Conservation (phyloP, 2,113 vertebrate species). For the Solea solea region DNA sequence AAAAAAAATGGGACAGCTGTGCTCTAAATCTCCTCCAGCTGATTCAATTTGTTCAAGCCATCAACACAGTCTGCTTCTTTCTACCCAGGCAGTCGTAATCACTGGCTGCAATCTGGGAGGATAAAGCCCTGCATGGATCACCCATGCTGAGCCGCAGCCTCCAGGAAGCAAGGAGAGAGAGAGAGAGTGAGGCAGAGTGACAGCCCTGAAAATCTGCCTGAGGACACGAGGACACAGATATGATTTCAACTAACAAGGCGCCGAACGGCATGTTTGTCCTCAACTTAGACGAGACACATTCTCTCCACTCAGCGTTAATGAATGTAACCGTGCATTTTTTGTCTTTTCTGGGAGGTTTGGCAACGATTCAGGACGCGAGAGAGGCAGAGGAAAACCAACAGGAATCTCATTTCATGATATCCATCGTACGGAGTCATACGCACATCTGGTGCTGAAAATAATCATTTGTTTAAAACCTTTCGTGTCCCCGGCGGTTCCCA, state of each 20-base stretch:
- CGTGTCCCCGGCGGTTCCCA: too few species aligned
- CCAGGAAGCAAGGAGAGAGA: conserved; percentile 40
- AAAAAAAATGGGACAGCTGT: conserved; percentile 76
- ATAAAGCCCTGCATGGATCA: conserved; percentile 73
- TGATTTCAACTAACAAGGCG: conserved; percentile 26
- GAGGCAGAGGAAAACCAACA: conserved; percentile 3
- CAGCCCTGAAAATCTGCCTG: conserved; percentile 11
- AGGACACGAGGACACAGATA: conserved; percentile 28
- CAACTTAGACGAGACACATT: background rate
- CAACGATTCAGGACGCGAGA: background rate
- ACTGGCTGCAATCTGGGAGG: conserved; percentile 75
- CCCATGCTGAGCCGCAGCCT: conserved; percentile 65
- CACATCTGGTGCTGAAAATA: background rate
- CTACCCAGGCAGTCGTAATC: conserved; percentile 75
- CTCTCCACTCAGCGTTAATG: background rate
- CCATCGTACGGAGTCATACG: background rate
- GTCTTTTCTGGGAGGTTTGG: background rate
- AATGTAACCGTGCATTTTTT: too few species aligned
- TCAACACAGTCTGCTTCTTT: conserved; percentile 68
- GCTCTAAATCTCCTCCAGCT: conserved; percentile 78
- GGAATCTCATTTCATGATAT: background rate
- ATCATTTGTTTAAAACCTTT: too few species aligned
- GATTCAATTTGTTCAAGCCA: conserved; percentile 80
- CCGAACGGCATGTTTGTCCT: background rate
- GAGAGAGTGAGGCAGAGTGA: conserved; percentile 23